These are phyloP conservation scores for Habroteleia sp. DNA, from an alignment of 2,888 invertebrate genomes.

Conservation along the genomic window DNA sequence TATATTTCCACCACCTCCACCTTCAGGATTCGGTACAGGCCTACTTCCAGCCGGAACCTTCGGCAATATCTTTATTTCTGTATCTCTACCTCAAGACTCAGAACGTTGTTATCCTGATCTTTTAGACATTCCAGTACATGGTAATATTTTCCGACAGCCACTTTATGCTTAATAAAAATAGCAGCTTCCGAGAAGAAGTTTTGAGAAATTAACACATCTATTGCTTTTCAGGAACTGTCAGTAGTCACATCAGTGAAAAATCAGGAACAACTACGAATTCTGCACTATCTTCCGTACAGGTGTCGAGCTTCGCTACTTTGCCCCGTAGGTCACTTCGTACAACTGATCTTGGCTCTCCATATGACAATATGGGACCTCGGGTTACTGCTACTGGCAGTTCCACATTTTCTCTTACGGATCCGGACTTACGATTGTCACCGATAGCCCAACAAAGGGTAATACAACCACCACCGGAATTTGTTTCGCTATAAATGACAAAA, in stretches of 20 bases:
- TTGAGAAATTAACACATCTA: neutral
- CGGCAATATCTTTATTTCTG: constrained; percentile 93
- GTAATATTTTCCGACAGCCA: constrained; percentile 39
- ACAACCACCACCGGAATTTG: constrained; percentile 83
- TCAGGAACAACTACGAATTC: constrained; percentile 57
- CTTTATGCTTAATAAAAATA: no score
- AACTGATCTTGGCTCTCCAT: constrained; percentile 85
- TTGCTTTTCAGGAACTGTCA: constrained; percentile 53
- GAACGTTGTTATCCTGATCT: constrained; percentile 90
- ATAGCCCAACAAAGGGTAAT: constrained; percentile 83
- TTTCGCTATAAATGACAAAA: constrained; percentile 81
- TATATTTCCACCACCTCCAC: constrained; percentile 83
- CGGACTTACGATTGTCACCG: constrained; percentile 77
- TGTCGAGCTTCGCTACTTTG: constrained; percentile 78
- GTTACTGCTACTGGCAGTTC: constrained; percentile 95
- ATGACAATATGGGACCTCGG: constrained; percentile 95
- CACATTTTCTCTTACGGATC: constrained; percentile 90
- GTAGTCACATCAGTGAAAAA: constrained; percentile 78
- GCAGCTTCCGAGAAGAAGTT: no score
- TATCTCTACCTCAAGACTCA: constrained; percentile 88
- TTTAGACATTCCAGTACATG: constrained; percentile 85
- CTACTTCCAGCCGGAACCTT: constrained; percentile 82
- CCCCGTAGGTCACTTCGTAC: constrained; percentile 81
- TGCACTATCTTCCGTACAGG: constrained; percentile 79
- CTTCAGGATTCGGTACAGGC: constrained; percentile 80